These are phyloP conservation scores for Meteorus sp. DNA, from an alignment of 1,140 invertebrate species.

Conservation along the genomic window DNA sequence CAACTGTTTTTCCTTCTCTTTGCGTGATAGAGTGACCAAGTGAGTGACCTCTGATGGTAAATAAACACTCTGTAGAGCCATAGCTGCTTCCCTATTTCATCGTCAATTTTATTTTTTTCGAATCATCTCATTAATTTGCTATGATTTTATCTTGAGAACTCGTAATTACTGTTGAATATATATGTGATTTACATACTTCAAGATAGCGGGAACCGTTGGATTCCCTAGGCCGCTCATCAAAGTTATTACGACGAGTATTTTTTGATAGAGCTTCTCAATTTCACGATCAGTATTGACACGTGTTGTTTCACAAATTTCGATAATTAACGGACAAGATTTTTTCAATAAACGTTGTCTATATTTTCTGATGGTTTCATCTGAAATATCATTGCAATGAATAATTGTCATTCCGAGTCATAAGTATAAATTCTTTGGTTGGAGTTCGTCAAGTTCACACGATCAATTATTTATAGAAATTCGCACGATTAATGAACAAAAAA, in stretches of 20 bases:
- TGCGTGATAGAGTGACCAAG: constrained; percentile 63
- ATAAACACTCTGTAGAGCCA: constrained; percentile 74
- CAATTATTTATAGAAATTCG: no score
- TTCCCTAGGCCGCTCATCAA: constrained; percentile 67
- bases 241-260: constrained; percentile 66
- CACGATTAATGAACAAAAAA: no score
- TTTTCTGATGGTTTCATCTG: constrained; percentile 59
- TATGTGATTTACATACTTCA: constrained; percentile 52
- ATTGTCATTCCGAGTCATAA: not conserved
- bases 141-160: constrained; percentile 12
- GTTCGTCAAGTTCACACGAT: no score
- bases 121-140: not conserved
- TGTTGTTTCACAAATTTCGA: constrained; percentile 62
- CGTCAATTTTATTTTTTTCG: not conserved
- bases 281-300: constrained; percentile 53
- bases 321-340: constrained; percentile 58
- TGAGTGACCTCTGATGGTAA: constrained; percentile 68
- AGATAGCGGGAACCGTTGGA: constrained; percentile 57
- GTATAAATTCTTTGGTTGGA: no score
- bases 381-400: not conserved
- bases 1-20: constrained; percentile 60
- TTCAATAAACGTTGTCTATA: constrained; percentile 57
- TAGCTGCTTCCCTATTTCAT: constrained; percentile 58
- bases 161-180: not conserved
- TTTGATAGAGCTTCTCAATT: constrained; percentile 63